These are phyloP conservation scores for Turnix velox DNA, from an alignment of 2,113 vertebrate genomes.

Conservation along the genomic window DNA sequence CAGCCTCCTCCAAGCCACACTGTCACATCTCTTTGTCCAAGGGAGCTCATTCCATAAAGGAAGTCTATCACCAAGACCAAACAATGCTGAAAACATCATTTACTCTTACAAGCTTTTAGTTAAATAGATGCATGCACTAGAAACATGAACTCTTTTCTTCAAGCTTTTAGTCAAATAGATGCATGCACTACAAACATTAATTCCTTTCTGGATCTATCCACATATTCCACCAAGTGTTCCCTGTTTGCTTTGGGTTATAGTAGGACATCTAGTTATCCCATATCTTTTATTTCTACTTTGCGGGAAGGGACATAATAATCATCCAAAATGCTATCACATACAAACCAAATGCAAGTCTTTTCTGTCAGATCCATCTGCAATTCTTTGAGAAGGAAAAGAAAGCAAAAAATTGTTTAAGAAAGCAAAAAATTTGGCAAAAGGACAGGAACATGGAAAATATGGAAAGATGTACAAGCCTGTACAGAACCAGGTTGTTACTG, in stretches of 20 bases:
- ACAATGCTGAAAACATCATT: neutral
- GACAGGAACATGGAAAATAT: neutral
- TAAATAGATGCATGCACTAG: neutral
- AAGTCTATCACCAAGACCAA: neutral
- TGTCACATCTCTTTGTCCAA: neutral
- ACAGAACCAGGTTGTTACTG: neutral
- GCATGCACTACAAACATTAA: neutral
- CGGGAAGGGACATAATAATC: neutral
- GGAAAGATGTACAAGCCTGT: neutral
- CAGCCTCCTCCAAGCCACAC: neutral
- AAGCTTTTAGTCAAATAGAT: neutral
- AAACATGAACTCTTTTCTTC: neutral
- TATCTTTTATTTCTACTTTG: neutral
- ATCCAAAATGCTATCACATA: neutral
- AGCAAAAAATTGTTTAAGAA: too few species aligned
- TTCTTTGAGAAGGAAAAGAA: neutral
- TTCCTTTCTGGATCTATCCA: too few species aligned
- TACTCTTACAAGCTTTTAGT: neutral
- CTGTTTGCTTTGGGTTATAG: neutral
- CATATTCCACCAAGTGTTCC: neutral
- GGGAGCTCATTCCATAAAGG: neutral
- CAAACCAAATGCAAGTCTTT: neutral
- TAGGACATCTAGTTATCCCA: neutral
- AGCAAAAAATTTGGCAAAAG: neutral
- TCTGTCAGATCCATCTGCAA: neutral